These are phyloP conservation scores for Sus cebifrons DNA, from an alignment of 2,797 vertebrate genomes.

Conservation along the genomic window DNA sequence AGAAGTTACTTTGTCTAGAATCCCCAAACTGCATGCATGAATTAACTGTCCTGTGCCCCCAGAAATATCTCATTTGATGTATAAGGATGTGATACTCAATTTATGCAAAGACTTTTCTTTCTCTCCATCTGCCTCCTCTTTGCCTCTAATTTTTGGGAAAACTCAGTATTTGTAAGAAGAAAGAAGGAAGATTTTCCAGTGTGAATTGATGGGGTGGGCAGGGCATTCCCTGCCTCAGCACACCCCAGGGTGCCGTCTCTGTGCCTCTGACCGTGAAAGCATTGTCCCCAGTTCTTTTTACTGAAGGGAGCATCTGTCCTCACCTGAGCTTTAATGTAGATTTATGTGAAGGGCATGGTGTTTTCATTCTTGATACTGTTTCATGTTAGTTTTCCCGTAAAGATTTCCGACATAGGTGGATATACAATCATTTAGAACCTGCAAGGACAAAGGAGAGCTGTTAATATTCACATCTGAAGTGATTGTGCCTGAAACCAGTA, in stretches of 20 bases:
- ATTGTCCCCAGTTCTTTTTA: not conserved
- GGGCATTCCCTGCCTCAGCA: too few relatives aligned
- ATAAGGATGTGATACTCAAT: not conserved
- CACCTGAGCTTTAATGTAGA: not conserved
- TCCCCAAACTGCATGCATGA: not conserved
- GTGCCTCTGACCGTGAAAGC: not conserved
- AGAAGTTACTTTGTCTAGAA: not conserved
- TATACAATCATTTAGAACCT: not conserved
- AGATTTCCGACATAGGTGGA: not conserved
- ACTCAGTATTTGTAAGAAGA: not conserved
- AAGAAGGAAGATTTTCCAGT: not conserved
- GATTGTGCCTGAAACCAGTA: not conserved
- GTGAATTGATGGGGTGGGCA: not conserved
- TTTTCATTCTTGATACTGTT: conserved; percentile 1
- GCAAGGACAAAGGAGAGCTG: not conserved
- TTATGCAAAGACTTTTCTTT: not conserved
- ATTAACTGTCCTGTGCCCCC: not conserved
- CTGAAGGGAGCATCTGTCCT: not conserved
- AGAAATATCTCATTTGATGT: not conserved
- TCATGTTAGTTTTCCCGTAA: not conserved
- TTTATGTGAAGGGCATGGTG: not conserved
- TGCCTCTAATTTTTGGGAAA: not conserved
- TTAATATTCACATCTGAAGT: not conserved
- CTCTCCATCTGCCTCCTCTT: not conserved
- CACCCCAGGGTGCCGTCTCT: too few relatives aligned